Conservation (phyloP, 2,113 vertebrate genomes). For the Colinus virginianus region DNA sequence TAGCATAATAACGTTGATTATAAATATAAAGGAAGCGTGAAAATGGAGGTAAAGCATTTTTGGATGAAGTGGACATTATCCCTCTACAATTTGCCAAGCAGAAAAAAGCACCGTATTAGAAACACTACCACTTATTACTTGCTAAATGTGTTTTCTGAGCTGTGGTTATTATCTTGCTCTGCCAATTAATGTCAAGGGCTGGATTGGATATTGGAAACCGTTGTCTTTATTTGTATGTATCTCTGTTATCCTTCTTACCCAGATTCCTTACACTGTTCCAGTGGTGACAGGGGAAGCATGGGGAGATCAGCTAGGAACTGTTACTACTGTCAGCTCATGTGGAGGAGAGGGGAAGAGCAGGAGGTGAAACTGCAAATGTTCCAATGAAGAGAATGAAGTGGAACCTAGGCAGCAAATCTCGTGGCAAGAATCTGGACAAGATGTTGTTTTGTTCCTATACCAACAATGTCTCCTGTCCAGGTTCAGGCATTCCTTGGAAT, state of each 20-base stretch:
- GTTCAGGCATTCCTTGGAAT: not conserved
- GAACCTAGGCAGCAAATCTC: not conserved
- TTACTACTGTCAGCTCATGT: not conserved
- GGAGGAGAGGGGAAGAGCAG: not conserved
- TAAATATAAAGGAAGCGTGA: not conserved
- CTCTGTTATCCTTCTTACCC: not conserved
- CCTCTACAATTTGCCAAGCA: not conserved
- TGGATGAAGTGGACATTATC: not conserved
- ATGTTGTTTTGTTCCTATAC: not conserved
- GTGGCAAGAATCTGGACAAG: not conserved
- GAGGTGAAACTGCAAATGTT: not conserved
- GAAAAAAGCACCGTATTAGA: not conserved
- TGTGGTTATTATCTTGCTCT: not conserved
- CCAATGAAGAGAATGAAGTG: not conserved
- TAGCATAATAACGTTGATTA: not conserved
- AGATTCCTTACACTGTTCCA: not conserved
- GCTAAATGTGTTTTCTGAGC: not conserved
- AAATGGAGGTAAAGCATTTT: not conserved
- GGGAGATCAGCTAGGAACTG: not conserved
- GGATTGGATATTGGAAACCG: rapidly evolving
- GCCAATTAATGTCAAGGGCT: not conserved
- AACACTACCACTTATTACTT: not conserved
- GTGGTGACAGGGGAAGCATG: not conserved
- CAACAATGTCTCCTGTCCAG: not conserved
- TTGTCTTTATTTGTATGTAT: not conserved